Evolutionary conservation across 2,113 vertebrate species (phyloP), one percentile per base, ranked within the genome.

Genomic region (Myiagra hebetior): DNA sequence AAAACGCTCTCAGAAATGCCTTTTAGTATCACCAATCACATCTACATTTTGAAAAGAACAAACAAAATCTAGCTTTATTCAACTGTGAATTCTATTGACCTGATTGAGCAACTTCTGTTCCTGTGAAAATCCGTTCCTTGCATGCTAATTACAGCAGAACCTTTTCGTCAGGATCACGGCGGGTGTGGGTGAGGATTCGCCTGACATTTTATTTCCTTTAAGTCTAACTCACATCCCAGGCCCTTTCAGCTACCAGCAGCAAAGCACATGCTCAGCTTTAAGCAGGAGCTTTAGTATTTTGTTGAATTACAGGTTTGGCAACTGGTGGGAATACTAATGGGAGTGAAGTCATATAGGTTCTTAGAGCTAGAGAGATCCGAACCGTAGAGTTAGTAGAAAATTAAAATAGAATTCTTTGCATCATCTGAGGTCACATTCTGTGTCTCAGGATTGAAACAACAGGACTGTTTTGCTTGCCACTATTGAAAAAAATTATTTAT

Each of bases 51-150:
- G 26, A 87, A 93, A 89, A 89, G 95, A 95, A 96, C 89, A 95
- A 94, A 93, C 57, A 78, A 96, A 96, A 96, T 96, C 93, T 84
- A 92, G 79, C 79, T 96, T 95, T 94, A 95, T 96, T 97, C 95
- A 96, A 81, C 95, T 94, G 96, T 95, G 87, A 95, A 94, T 96
- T 96, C 91, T 84, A 89, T 95, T 95, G 95, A 96, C 94, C 95
- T 95, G 95, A 96, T 94, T 96, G 95, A 96, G 87, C 95, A 95
- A 94, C 87, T 96, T 88, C 88, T 97, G 96, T 92, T 96, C 85
- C 92, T 94, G 86, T 89, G 85, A 74, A 91, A 81, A 86, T 65
- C 15, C 49, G 4, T 60, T 87, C 75, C 74, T 62, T 46, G 78
- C 87, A 92, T 92, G 91, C 67, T 85, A 93, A 93, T 93, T 89